Evolutionary conservation across 2,888 invertebrate species (phyloP).

Genomic region (Macrophya alboannulata): DNA sequence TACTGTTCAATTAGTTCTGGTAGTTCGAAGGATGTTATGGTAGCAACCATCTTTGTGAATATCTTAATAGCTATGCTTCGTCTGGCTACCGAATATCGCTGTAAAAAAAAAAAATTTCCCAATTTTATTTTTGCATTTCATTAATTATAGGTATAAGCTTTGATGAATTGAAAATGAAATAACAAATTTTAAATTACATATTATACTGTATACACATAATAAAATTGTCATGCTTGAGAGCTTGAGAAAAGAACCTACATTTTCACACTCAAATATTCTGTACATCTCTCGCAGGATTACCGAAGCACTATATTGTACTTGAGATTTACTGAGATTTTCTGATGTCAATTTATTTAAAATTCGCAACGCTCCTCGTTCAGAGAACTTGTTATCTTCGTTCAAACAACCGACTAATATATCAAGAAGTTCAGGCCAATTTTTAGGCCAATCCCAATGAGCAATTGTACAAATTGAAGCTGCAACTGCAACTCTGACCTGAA

Average conservation of each 20-base stretch:
- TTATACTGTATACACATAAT: too few species aligned
- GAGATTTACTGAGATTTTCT: not conserved
- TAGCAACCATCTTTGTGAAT: not conserved
- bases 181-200: too few species aligned
- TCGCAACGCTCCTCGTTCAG: not conserved
- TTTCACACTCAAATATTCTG: not conserved
- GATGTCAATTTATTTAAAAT: not conserved
- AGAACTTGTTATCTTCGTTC: not conserved
- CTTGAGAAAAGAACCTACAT: not conserved
- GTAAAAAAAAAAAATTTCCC: too few species aligned
- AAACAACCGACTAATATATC: not conserved
- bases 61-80: too few species aligned
- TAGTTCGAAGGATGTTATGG: constrained; percentile 70
- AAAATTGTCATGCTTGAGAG: too few species aligned
- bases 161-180: too few species aligned
- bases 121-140: too few species aligned
- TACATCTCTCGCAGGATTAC: not conserved
- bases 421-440: not conserved
- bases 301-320: not conserved
- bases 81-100: too few species aligned
- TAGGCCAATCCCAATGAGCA: not conserved
- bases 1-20: constrained; percentile 69
- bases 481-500: not conserved
- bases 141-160: too few species aligned
- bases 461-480: not conserved